Percentiles rank a stretch among this genome's conserved stretches.
Conservation (phyloP, 2,113 vertebrate species). For the Coregonus clupeaformis region DNA sequence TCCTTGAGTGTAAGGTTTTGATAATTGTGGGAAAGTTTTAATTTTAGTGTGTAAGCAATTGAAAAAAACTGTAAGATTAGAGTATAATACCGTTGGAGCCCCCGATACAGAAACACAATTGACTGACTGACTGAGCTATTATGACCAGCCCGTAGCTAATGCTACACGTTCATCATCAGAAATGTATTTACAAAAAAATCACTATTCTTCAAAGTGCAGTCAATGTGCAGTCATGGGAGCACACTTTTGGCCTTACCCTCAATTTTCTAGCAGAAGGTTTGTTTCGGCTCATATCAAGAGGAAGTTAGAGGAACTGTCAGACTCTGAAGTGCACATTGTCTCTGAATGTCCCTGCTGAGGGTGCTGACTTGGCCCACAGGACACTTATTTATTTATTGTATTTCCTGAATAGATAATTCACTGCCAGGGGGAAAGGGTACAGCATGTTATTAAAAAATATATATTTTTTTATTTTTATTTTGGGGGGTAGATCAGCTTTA, state of each 20-base stretch:
- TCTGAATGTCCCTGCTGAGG: neutral
- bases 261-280: neutral
- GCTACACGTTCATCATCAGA: neutral
- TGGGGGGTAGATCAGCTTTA: too few species aligned
- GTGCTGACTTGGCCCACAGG: neutral
- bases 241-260: neutral
- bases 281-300: neutral
- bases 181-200: neutral
- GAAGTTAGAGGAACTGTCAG: neutral
- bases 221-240: too few species aligned
- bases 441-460: too few species aligned
- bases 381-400: neutral
- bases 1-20: too few species aligned
- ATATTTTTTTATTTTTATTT: too few species aligned
- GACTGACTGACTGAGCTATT: neutral
- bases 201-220: too few species aligned
- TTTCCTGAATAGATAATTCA: conserved; percentile 7
- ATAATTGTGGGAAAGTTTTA: too few species aligned
- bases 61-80: too few species aligned
- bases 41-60: too few species aligned
- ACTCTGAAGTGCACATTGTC: neutral
- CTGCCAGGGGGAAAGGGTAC: neutral
- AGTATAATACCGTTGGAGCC: conserved; percentile 28
- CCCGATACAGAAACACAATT: conserved; percentile 8
- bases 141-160: too few species aligned